A percentile compares a stretch with the other conserved stretches of the same genome.
These are phyloP conservation scores for Lepidurus packardi DNA, from an alignment of 1,140 invertebrate species.

Conservation along the genomic window DNA sequence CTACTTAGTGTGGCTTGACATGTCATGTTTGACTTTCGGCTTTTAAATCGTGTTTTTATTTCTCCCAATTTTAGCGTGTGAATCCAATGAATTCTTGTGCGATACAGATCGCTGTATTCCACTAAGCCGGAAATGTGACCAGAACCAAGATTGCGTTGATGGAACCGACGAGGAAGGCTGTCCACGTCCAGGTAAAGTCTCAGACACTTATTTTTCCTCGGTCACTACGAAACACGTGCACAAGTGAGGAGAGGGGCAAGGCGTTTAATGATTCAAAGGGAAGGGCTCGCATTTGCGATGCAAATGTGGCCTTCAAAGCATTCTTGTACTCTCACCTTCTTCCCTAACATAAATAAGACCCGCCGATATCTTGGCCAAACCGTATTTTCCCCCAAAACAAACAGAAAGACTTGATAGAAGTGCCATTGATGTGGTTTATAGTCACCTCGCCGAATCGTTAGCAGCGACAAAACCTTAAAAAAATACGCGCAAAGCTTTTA, in stretches of 20 bases:
- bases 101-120: conserved; percentile 44
- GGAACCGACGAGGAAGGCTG: conserved; percentile 65
- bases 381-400: neutral
- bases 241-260: neutral
- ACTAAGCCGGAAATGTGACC: conserved; percentile 46
- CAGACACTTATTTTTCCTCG: neutral
- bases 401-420: neutral
- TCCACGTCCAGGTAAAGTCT: conserved; percentile 35
- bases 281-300: conserved; percentile 22
- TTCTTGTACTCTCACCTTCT: neutral
- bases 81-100: conserved; percentile 39
- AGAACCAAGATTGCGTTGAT: conserved; percentile 61
- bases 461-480: neutral
- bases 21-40: neutral
- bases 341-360: neutral
- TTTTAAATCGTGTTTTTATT: conserved; percentile 21
- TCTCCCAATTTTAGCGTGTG: conserved; percentile 23
- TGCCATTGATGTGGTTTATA: neutral
- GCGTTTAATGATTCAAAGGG: neutral
- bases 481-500: neutral
- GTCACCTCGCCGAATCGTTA: neutral
- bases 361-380: neutral
- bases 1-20: too few relatives aligned
- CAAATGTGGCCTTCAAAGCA: neutral
- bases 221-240: neutral